These are phyloP conservation scores for Scyliorhinus canicula DNA, from an alignment of 2,797 vertebrate genomes.

Conservation along the genomic window DNA sequence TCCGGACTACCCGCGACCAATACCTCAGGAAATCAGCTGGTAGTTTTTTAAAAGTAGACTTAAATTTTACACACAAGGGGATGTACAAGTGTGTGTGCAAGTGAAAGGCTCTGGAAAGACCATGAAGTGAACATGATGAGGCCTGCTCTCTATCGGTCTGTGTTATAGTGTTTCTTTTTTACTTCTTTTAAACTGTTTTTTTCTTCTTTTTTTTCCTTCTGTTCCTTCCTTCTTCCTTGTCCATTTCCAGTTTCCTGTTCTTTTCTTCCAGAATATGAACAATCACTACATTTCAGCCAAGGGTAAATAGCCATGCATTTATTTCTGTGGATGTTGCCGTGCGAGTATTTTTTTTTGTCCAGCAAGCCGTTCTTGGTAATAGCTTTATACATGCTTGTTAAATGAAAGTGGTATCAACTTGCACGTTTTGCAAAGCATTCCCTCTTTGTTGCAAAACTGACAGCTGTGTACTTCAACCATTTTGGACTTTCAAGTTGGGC, in stretches of 20 bases:
- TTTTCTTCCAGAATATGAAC: constrained; percentile 15
- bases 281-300: constrained; percentile 11
- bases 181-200: not conserved
- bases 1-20: not conserved
- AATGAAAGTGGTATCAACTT: not conserved
- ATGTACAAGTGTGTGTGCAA: not conserved
- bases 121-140: not conserved
- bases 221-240: not conserved
- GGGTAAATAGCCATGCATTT: constrained; percentile 11
- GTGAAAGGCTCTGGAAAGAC: not conserved
- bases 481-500: not conserved
- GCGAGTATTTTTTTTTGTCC: not conserved
- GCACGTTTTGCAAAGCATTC: not conserved
- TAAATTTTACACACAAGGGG: not conserved
- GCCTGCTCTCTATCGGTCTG: constrained; percentile 39
- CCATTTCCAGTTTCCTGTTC: not conserved
- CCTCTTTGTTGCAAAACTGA: not conserved
- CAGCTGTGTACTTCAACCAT: not conserved
- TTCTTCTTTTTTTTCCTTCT: not conserved
- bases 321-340: not conserved
- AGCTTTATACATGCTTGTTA: not conserved
- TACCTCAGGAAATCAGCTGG: not conserved
- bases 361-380: not conserved
- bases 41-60: not conserved
- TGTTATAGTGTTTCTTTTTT: not conserved